A percentile compares a stretch with the other conserved stretches of the same genome.
Evolutionary conservation across 2,797 vertebrate genomes (phyloP).

Genomic region (Phataginus tricuspis): DNA sequence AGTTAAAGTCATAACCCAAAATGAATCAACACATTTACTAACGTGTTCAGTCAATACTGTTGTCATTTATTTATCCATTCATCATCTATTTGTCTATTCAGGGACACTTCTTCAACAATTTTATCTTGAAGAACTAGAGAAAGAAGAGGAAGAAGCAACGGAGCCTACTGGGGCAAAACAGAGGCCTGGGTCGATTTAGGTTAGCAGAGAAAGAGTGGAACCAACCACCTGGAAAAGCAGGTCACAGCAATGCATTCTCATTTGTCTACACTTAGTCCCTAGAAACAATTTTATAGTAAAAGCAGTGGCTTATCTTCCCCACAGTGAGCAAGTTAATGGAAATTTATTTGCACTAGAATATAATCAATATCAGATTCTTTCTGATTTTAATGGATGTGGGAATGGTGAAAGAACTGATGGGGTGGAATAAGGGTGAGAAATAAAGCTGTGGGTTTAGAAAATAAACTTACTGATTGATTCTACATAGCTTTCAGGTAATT

Average conservation of each 20-base stretch:
- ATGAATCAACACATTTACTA: neutral
- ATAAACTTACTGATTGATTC: neutral
- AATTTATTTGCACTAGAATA: neutral
- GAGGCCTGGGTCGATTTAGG: neutral
- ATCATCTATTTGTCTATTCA: neutral
- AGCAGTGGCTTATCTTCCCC: neutral
- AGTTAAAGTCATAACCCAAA: neutral
- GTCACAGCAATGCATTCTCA: neutral
- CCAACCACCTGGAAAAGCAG: neutral
- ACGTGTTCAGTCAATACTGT: neutral
- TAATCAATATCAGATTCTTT: slow-evolving; percentile 24
- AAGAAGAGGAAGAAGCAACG: neutral
- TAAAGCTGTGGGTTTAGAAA: neutral
- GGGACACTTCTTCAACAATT: neutral
- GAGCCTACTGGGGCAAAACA: neutral
- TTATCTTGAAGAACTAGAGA: neutral
- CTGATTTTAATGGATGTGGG: neutral
- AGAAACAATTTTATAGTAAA: neutral
- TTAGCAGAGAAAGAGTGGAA: neutral
- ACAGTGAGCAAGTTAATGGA: neutral
- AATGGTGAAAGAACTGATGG: neutral
- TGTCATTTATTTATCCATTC: neutral
- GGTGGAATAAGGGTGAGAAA: neutral
- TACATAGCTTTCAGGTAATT: neutral
- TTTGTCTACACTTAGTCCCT: neutral